A percentile compares a stretch with the other conserved stretches of the same genome.
Evolutionary conservation across 2,888 invertebrate genomes (phyloP).

Genomic region (Drosophila gaucha): DNA sequence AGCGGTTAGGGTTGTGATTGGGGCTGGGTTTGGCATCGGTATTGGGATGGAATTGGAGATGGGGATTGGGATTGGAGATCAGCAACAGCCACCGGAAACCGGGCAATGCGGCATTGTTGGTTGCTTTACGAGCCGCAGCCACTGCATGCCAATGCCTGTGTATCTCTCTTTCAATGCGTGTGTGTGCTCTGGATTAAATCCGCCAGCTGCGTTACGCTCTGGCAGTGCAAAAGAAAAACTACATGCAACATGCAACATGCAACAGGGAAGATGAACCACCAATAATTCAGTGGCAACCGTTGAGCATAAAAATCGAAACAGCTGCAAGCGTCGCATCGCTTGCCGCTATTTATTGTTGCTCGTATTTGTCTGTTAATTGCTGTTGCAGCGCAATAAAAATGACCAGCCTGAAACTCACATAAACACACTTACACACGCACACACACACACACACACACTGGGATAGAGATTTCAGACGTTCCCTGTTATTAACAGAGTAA

Average conservation of each 20-base stretch:
- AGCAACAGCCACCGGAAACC: conserved; percentile 37
- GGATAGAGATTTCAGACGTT: conserved; percentile 18
- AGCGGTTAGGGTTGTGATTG: conserved; percentile 23
- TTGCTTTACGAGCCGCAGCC: conserved; percentile 70
- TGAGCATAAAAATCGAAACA: conserved; percentile 72
- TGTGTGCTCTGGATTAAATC: conserved; percentile 64
- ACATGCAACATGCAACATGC: conserved; percentile 18
- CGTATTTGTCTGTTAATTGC: conserved; percentile 76
- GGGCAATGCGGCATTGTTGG: conserved; percentile 51
- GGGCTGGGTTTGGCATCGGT: conserved; percentile 14
- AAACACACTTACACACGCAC: background rate
- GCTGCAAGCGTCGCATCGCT: conserved; percentile 59
- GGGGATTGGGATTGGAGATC: conserved; percentile 40
- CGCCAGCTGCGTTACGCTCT: conserved; percentile 60
- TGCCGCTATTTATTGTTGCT: conserved; percentile 66
- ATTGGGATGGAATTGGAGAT: conserved; percentile 18
- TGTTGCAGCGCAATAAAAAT: conserved; percentile 67
- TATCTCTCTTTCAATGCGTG: conserved; percentile 7
- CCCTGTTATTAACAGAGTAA: conserved; percentile 60
- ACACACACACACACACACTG: background rate
- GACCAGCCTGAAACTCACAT: conserved; percentile 11
- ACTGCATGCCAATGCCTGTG: conserved; percentile 9
- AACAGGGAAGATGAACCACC: conserved; percentile 64
- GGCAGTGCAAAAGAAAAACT: conserved; percentile 17
- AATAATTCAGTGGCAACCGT: conserved; percentile 72